Evolutionary conservation across 2,888 invertebrate genomes (phyloP).

Genomic region (Stenichneumon culpator): DNA sequence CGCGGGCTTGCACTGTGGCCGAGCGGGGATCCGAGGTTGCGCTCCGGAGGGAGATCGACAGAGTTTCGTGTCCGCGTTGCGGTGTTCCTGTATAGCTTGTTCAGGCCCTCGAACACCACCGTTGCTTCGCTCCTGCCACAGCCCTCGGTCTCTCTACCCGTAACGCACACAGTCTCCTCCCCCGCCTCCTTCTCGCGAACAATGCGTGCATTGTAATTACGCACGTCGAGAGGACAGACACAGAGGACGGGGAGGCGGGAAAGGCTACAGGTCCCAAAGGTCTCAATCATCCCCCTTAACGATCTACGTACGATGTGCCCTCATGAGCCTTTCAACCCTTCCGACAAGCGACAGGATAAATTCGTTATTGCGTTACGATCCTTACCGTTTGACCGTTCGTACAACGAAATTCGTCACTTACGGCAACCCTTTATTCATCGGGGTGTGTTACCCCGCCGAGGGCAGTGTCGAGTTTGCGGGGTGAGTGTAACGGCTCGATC

Average conservation of each 20-base stretch:
- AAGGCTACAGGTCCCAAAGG: slow-evolving; percentile 65
- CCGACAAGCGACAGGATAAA: slow-evolving; percentile 56
- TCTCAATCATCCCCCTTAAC: slow-evolving; percentile 60
- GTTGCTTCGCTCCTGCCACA: slow-evolving; percentile 74
- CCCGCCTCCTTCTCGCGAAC: slow-evolving; percentile 63
- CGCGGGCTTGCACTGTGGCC: slow-evolving; percentile 23
- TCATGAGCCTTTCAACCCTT: slow-evolving; percentile 61
- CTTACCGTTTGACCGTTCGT: not conserved
- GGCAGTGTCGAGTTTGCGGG: not conserved
- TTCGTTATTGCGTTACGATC: not conserved
- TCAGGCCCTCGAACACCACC: slow-evolving; percentile 45
- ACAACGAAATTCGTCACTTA: not conserved
- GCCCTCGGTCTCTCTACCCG: slow-evolving; percentile 57
- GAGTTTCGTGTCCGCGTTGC: slow-evolving; percentile 59
- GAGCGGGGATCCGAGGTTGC: slow-evolving; percentile 22
- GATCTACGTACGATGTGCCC: slow-evolving; percentile 48
- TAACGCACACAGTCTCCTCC: slow-evolving; percentile 68
- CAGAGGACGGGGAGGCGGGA: not conserved
- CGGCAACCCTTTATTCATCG: not conserved
- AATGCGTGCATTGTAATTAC: slow-evolving; percentile 80
- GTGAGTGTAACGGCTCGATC: not conserved
- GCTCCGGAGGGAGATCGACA: slow-evolving; percentile 40
- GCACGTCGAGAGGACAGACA: slow-evolving; percentile 52
- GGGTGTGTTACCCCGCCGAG: not conserved
- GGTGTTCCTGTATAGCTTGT: slow-evolving; percentile 22